Base-by-base conservation (phyloP, 2,113 vertebrate species). In the Hippolais icterina region DNA sequence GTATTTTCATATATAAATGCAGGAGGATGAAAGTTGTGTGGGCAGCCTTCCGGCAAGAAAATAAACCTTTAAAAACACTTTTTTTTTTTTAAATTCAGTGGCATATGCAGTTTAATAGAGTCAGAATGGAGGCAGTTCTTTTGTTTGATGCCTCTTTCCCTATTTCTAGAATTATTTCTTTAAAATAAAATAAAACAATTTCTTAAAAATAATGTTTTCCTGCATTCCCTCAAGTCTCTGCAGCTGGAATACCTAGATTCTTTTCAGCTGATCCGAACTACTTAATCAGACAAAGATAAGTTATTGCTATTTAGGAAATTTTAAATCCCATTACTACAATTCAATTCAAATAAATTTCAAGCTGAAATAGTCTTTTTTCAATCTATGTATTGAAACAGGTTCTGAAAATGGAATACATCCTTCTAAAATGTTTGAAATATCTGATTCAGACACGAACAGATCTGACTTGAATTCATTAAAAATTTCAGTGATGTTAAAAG, bases 201-300 rank as follows among this genome's bases (percentile, higher is more conserved):
- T 63, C 29, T 88, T 64, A n/a, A 83, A 83, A 63, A 28, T 21
- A 39, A 39, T 10, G 3, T 65, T 65, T 74, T 74, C 39, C 20
- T 6, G 15, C 6, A 10, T 52, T 53, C 0, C 0, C 3, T 4
- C 3, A 57, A 23, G 11, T 19, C 4, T 74, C 37, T 81, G 14
- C 6, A 37, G 10, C 2, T 87, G 33, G 7, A 74, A 83, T 27
- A 44, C 7, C 11, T 74, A 39, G 6, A 44, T 60, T 42, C 15
- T 29, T 64, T 91, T 69, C 37, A 72, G 33, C 5, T 53, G 28
- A 37, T 22, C 22, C 20, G 31, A 74, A 41, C 4, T 46, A 23
- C 37, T 44, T 81, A 74, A 44, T 77, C 31, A 57, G 54, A 52
- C 70, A 89, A 50, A 44, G 9, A 54, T 6, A 57, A 57, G 8